Evolutionary conservation across 1,140 invertebrate species (phyloP).

Genomic region (Chironomus striatipennis): DNA sequence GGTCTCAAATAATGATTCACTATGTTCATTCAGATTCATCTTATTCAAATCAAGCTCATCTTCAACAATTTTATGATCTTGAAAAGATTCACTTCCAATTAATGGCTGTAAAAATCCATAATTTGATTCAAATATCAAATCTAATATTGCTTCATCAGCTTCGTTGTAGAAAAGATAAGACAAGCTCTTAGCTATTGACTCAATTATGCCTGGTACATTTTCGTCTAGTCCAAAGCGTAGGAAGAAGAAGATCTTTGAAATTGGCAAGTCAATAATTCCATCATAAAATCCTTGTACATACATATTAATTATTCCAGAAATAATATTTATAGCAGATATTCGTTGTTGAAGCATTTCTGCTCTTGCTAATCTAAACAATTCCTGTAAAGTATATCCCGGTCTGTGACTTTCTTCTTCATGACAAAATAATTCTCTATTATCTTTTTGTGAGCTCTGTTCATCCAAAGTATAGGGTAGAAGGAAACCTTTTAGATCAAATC

Average conservation of each 20-base stretch:
- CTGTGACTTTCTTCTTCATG: slow-evolving; percentile 86
- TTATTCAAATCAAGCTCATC: slow-evolving; percentile 30
- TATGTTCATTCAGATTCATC: background rate
- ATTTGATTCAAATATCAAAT: slow-evolving; percentile 58
- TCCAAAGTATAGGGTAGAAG: slow-evolving; percentile 56
- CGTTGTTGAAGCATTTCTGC: slow-evolving; percentile 69
- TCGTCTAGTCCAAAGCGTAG: slow-evolving; percentile 80
- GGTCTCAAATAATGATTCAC: background rate
- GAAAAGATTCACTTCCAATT: slow-evolving; percentile 41
- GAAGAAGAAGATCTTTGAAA: slow-evolving; percentile 66
- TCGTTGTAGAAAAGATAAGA: slow-evolving; percentile 63
- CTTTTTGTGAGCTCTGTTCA: slow-evolving; percentile 47
- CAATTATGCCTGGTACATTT: slow-evolving; percentile 59
- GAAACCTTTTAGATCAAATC: slow-evolving; percentile 57
- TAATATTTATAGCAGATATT: slow-evolving; percentile 62
- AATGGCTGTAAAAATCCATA: slow-evolving; percentile 54
- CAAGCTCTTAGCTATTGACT: slow-evolving; percentile 61
- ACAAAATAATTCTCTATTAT: slow-evolving; percentile 67
- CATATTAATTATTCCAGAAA: slow-evolving; percentile 70
- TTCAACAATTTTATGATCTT: slow-evolving; percentile 27
- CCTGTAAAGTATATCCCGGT: slow-evolving; percentile 79
- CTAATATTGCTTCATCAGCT: slow-evolving; percentile 60
- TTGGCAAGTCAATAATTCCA: slow-evolving; percentile 49
- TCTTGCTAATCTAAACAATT: slow-evolving; percentile 63
- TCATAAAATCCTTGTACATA: slow-evolving; percentile 64